Base-by-base conservation (phyloP, 1,140 invertebrate genomes). In the Nasonia giraulti region DNA sequence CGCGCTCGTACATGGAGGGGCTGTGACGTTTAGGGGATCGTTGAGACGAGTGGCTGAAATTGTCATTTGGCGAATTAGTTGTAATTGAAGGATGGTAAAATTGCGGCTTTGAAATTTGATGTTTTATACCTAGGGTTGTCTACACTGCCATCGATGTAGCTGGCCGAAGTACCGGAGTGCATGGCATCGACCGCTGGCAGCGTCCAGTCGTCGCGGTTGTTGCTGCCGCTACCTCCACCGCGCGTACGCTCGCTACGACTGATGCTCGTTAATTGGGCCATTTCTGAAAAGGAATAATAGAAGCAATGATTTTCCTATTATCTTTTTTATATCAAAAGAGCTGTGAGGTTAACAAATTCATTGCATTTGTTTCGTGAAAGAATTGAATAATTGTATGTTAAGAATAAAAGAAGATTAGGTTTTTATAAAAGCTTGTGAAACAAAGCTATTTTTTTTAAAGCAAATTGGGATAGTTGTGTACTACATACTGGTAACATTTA, bases 1-100 rank as follows among this genome's bases (percentile, higher is more conserved):
- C 93, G 90, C 94, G 89, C 90, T 96, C 94, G 90, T 95, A 93
- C 91, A 95, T 92, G 83, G 94, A 93, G 11, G 92, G 91, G 88
- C 93, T 92, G 75, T 94, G 93, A 55, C 94, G 91, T 88, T 94
- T 94, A 33, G 94, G 93, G n/a, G 93, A 94, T 27, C 91, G 89
- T 79, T 93, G 92, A 31, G 91, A 89, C 33, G 89, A 87, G 20
- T 85, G 84, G 47, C 84, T 85, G 40, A 1, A 84, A 78, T 31
- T 20, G 6, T 31, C 5, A 33, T 71, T 71, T 73, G 27, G 33
- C 12, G 3, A 27, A 23, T 73, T 27, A 73, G 27, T 31, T 37
- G 20, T 12, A 71, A 33, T 71, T 33, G 7, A 71, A 71, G 17
- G 7, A 14, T 55, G 12, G 23, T 7, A 69, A 23, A 8, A 71